A percentile compares a stretch with the other conserved stretches of the same genome.
Conservation (phyloP, 2,888 invertebrate species). For the Sympetrum striolatum region DNA sequence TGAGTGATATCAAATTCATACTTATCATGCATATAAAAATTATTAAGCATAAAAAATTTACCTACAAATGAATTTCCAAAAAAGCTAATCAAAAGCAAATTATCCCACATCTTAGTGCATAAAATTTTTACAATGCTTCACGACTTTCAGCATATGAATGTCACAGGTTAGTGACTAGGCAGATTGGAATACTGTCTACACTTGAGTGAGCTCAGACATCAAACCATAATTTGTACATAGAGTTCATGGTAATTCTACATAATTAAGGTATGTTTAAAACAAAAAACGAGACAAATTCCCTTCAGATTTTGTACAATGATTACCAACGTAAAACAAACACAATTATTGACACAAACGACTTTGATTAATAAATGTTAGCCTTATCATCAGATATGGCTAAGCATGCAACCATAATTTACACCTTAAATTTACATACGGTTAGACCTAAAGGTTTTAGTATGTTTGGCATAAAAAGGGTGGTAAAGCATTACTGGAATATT, state of each 20-base stretch:
- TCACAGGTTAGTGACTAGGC: slow-evolving; percentile 58
- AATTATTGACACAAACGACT: slow-evolving; percentile 18
- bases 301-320: slow-evolving; percentile 27
- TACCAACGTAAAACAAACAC: slow-evolving; percentile 16
- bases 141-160: slow-evolving; percentile 3
- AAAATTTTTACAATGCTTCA: background rate
- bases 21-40: slow-evolving; percentile 29
- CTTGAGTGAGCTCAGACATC: slow-evolving; percentile 53
- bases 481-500: background rate
- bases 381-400: slow-evolving; percentile 14
- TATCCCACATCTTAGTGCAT: slow-evolving; percentile 32
- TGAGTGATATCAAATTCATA: slow-evolving; percentile 3
- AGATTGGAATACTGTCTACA: slow-evolving; percentile 71
- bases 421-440: slow-evolving; percentile 4
- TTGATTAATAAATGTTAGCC: slow-evolving; percentile 33
- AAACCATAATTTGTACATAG: slow-evolving; percentile 30
- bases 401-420: background rate
- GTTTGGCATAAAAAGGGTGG: background rate
- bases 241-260: background rate
- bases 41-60: slow-evolving; percentile 11
- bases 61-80: background rate
- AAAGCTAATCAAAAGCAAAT: slow-evolving; percentile 38
- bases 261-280: slow-evolving; percentile 30
- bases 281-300: slow-evolving; percentile 23
- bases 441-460: background rate